Conservation (phyloP, 2,797 vertebrate genomes). For the Bovichtus diacanthus region DNA sequence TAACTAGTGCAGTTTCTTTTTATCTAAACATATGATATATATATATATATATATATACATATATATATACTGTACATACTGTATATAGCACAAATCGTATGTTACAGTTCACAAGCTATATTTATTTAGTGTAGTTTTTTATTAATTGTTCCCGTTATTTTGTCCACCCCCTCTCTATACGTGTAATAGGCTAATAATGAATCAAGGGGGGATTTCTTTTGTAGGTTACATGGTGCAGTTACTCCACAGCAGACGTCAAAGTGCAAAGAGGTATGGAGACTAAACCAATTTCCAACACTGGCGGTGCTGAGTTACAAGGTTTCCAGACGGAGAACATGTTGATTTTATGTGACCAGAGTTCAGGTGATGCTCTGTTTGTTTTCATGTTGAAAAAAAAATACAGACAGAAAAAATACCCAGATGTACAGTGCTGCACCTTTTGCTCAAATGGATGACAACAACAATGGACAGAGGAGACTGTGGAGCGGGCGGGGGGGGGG, state of each 20-base stretch:
- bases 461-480: constrained; percentile 64
- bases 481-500: constrained; percentile 22
- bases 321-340: constrained; percentile 11
- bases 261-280: constrained; percentile 24
- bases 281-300: constrained; percentile 9
- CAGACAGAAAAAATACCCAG: constrained; percentile 14
- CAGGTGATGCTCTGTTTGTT: constrained; percentile 11
- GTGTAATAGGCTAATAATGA: neutral
- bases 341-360: neutral
- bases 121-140: neutral
- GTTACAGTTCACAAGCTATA: neutral
- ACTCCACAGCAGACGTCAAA: constrained; percentile 31
- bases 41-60: neutral
- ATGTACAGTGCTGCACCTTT: constrained; percentile 59
- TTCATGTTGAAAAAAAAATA: neutral
- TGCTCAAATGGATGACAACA: constrained; percentile 73
- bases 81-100: neutral
- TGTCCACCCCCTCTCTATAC: neutral
- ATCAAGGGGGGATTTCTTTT: neutral
- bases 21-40: no score
- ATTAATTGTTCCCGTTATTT: neutral
- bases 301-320: constrained; percentile 28
- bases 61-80: no score
- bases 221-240: constrained; percentile 10
- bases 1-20: neutral